A percentile compares a stretch with the other conserved stretches of the same genome.
phyloP scores from a whole-genome alignment of 2,888 invertebrate genomes.

The Minunthozetes semirufus region DNA sequence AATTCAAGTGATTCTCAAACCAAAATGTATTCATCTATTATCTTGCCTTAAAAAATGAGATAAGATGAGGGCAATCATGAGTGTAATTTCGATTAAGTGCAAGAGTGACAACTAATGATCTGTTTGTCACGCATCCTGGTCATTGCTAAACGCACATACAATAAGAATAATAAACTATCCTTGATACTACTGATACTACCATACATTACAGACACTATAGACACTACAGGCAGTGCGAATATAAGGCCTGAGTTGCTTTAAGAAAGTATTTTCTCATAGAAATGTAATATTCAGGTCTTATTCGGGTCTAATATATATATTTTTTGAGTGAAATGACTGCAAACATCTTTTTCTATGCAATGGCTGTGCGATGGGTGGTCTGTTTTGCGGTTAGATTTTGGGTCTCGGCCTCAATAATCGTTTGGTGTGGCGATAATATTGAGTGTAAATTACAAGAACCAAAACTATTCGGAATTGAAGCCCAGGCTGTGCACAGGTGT shows the following conservation, averaged over 20 bases:
- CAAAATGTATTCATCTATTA: no score
- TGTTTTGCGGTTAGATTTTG: constrained; percentile 20
- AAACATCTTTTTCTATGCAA: neutral
- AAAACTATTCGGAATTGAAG: neutral
- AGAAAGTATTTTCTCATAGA: neutral
- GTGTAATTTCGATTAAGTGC: no score
- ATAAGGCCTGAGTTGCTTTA: neutral
- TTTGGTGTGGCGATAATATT: constrained; percentile 29
- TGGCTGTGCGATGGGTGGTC: constrained; percentile 18
- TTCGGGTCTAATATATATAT: neutral
- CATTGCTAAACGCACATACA: no score
- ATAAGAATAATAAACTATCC: no score
- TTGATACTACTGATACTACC: no score
- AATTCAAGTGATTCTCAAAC: no score
- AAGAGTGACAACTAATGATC: no score
- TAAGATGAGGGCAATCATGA: no score
- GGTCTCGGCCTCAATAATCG: constrained; percentile 29
- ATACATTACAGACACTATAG: no score
- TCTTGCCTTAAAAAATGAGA: no score
- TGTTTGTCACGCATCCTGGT: no score
- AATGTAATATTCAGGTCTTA: neutral
- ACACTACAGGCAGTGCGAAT: no score
- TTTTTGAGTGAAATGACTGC: neutral
- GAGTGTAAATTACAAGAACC: constrained; percentile 28
- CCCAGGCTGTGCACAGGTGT: constrained; percentile 24